Conservation (phyloP, 2,113 vertebrate species). For the Phalacrocorax carbo region DNA sequence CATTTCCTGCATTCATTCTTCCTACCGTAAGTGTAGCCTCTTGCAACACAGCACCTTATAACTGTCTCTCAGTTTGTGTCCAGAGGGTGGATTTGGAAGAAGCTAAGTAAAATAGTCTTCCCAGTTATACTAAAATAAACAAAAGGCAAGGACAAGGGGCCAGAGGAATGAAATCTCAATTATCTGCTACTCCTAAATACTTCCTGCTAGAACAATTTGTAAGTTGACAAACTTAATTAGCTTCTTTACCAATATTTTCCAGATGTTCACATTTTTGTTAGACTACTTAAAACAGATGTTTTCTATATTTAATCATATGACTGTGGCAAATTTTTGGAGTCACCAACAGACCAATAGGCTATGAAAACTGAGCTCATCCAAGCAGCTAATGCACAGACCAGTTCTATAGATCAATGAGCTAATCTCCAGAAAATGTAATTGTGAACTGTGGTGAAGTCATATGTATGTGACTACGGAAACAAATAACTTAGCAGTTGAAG, state of each 20-base stretch:
- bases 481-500: neutral
- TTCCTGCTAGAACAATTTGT: conserved; percentile 77
- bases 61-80: neutral
- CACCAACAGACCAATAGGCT: neutral
- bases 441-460: neutral
- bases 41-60: neutral
- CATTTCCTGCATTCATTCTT: neutral
- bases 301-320: conserved; percentile 63
- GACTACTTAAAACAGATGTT: conserved; percentile 65
- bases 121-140: conserved; percentile 47
- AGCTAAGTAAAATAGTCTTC: neutral
- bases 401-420: neutral
- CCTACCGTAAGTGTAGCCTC: neutral
- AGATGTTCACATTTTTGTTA: conserved; percentile 68
- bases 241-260: conserved; percentile 76
- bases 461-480: neutral
- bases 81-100: neutral
- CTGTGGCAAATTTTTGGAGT: conserved; percentile 11
- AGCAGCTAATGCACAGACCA: neutral
- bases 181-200: conserved; percentile 68
- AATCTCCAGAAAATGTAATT: neutral
- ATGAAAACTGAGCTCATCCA: neutral
- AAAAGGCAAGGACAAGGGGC: conserved; percentile 57
- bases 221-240: conserved; percentile 76
- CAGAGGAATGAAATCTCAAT: conserved; percentile 73